A percentile compares a stretch with the other conserved stretches of the same genome.
These are phyloP conservation scores for Oreochromis spilurus DNA, from an alignment of 2,113 vertebrate species.

Conservation along the genomic window DNA sequence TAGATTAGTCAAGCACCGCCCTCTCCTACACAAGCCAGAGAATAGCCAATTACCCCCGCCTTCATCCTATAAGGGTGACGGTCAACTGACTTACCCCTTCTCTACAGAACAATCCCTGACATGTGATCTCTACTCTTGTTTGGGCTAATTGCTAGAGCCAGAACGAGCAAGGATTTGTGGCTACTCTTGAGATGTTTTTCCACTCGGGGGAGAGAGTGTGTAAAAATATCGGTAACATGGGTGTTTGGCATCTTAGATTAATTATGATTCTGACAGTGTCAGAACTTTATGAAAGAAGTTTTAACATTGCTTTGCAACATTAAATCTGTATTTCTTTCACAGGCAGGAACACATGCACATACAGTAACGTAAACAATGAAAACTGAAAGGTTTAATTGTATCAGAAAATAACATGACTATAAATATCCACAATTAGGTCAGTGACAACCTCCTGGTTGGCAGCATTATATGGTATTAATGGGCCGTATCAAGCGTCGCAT, in stretches of 20 bases:
- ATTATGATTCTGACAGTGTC: not conserved
- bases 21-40: slow-evolving; percentile 36
- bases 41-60: slow-evolving; percentile 64
- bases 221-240: not conserved
- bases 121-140: slow-evolving; percentile 15
- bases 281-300: not conserved
- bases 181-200: not conserved
- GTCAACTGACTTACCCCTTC: slow-evolving; percentile 38
- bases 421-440: slow-evolving; percentile 1
- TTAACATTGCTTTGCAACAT: not conserved
- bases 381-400: not conserved
- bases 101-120: slow-evolving; percentile 37
- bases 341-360: not conserved
- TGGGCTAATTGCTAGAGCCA: not conserved
- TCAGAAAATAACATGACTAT: not conserved
- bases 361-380: not conserved
- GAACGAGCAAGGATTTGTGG: slow-evolving; percentile 16
- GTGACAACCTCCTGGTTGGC: slow-evolving; percentile 27
- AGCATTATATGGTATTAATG: slow-evolving; percentile 3
- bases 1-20: slow-evolving; percentile 61
- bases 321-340: not conserved
- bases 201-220: not conserved
- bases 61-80: slow-evolving; percentile 25
- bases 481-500: not conserved
- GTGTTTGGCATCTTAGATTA: not conserved